phyloP scores from a whole-genome alignment of 2,797 vertebrate species.

The Trachurus trachurus region DNA sequence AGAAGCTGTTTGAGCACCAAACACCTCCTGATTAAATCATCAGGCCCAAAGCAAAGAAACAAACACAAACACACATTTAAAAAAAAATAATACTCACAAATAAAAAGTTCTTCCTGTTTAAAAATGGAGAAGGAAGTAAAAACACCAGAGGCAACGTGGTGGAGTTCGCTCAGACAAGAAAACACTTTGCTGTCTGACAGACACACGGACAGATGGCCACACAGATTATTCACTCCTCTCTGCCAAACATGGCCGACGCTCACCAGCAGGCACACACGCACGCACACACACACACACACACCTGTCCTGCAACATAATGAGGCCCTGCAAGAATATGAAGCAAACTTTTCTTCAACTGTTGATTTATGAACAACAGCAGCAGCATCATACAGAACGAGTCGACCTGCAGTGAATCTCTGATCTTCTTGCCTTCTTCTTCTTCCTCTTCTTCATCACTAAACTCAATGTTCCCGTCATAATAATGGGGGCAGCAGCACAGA shows the following conservation, averaged over 20 bases:
- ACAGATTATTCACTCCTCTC: conserved; percentile 63
- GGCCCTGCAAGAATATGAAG: conserved; percentile 32
- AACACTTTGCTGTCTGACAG: conserved; percentile 53
- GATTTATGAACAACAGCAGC: too few species aligned
- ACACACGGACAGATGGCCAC: conserved; percentile 63
- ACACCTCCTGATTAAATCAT: conserved; percentile 40
- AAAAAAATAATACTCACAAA: too few species aligned
- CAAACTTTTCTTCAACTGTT: neutral
- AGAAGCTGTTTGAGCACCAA: conserved; percentile 19
- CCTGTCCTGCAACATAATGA: conserved; percentile 60
- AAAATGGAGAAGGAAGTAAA: neutral
- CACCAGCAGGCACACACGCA: conserved; percentile 24
- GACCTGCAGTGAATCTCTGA: too few species aligned
- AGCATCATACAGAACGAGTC: too few species aligned
- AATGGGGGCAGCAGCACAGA: conserved; percentile 23
- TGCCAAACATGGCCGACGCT: conserved; percentile 46
- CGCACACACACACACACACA: conserved; percentile 31
- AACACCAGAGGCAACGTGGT: neutral
- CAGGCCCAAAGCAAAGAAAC: conserved; percentile 14
- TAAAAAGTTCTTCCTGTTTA: neutral
- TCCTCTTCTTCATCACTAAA: neutral
- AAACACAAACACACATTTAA: neutral
- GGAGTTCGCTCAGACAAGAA: conserved; percentile 28
- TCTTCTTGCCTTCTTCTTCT: too few species aligned
- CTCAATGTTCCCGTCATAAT: conserved; percentile 59